Percentiles rank a stretch among this genome's conserved stretches.
Evolutionary conservation across 2,113 vertebrate species (phyloP).

Genomic region (Ibidorhyncha struthersii): DNA sequence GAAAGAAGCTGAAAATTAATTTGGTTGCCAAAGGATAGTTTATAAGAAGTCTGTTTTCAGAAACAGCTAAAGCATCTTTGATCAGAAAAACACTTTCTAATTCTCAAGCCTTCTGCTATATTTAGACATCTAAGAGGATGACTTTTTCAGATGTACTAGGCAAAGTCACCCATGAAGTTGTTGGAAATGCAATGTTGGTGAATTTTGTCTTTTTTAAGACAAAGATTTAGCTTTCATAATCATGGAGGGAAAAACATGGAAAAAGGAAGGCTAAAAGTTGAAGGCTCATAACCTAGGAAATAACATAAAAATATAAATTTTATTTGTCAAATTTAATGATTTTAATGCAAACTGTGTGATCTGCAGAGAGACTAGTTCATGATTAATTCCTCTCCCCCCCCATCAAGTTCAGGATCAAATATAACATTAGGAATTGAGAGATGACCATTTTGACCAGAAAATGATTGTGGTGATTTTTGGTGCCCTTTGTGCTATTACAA

Average conservation of each 20-base stretch:
- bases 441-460: background rate
- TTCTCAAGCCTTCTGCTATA: background rate
- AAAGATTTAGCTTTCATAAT: background rate
- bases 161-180: background rate
- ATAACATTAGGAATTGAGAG: background rate
- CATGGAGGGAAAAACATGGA: background rate
- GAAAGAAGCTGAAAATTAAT: background rate
- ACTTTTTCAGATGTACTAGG: background rate
- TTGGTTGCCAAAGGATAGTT: background rate
- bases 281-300: background rate
- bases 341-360: background rate
- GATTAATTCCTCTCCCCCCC: background rate
- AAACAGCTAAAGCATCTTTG: background rate
- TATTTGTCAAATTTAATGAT: background rate
- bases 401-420: background rate
- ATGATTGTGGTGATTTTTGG: background rate
- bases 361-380: background rate
- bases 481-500: background rate
- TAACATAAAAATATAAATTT: background rate
- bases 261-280: background rate
- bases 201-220: background rate
- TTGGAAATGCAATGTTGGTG: background rate
- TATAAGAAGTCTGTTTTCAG: background rate
- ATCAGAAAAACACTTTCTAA: background rate
- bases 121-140: background rate